Conservation (phyloP, 2,113 vertebrate species). For the Nestor notabilis region DNA sequence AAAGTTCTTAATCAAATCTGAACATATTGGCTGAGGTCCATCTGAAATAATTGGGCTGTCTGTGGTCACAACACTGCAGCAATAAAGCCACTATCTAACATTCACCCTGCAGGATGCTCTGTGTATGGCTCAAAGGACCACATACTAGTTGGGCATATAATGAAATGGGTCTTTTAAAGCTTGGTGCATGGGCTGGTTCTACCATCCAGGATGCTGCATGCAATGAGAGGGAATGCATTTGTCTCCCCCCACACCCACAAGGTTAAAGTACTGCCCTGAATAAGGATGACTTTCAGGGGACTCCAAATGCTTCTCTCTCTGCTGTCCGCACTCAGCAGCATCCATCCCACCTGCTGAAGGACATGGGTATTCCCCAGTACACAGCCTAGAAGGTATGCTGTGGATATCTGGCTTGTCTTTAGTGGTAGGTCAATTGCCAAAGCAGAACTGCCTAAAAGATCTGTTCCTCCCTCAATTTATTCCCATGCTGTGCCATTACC, state of each 20-base stretch:
- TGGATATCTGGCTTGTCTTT: fast-evolving
- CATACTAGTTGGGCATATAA: fast-evolving
- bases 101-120: neutral
- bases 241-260: neutral
- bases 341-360: neutral
- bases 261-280: neutral
- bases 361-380: neutral
- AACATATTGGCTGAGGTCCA: neutral
- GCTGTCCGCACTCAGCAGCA: neutral
- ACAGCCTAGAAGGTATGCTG: neutral
- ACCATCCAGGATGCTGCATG: neutral
- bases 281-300: neutral
- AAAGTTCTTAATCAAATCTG: conserved; percentile 30
- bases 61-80: neutral
- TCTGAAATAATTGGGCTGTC: neutral
- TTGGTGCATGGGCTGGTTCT: neutral
- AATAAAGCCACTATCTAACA: neutral
- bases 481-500: neutral
- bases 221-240: neutral
- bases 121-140: neutral
- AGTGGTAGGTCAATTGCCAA: neutral
- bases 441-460: neutral
- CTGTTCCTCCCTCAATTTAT: neutral
- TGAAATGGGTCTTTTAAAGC: neutral
- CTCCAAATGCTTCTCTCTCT: neutral